A percentile compares a stretch with the other conserved stretches of the same genome.
These are phyloP conservation scores for Montipora sp. DNA, from an alignment of 64 coral and sea anemone genomes.

Conservation along the genomic window DNA sequence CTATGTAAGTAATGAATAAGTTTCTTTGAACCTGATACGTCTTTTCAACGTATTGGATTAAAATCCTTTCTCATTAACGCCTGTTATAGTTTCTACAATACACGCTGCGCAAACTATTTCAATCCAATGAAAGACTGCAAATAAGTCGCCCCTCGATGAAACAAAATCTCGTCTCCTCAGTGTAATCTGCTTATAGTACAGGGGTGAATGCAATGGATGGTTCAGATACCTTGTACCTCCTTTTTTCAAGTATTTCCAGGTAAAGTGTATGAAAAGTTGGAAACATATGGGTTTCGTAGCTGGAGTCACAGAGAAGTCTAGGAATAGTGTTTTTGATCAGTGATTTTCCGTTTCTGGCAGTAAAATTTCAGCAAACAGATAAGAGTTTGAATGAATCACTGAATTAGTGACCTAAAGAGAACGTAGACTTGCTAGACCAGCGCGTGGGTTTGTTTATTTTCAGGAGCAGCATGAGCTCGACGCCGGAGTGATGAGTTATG, in stretches of 20 bases:
- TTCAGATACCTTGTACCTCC: not conserved
- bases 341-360: not conserved
- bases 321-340: too few relatives aligned
- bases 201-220: not conserved
- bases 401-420: not conserved
- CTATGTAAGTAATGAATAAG: not conserved
- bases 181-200: constrained; percentile 5
- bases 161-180: not conserved
- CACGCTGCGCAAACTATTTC: not conserved
- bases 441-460: not conserved
- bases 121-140: constrained; percentile 13
- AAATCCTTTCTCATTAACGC: constrained; percentile 2
- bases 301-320: not conserved
- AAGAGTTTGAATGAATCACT: not conserved
- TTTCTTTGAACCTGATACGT: not conserved
- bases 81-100: not conserved
- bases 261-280: not conserved
- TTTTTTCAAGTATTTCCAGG: not conserved
- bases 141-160: not conserved
- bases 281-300: not conserved
- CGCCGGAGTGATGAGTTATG: not conserved
- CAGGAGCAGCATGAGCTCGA: not conserved
- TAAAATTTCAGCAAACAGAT: not conserved
- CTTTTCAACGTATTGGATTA: not conserved
- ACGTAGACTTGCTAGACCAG: not conserved